Conservation (phyloP, 2,797 vertebrate genomes). For the Alfaro cultratus region DNA sequence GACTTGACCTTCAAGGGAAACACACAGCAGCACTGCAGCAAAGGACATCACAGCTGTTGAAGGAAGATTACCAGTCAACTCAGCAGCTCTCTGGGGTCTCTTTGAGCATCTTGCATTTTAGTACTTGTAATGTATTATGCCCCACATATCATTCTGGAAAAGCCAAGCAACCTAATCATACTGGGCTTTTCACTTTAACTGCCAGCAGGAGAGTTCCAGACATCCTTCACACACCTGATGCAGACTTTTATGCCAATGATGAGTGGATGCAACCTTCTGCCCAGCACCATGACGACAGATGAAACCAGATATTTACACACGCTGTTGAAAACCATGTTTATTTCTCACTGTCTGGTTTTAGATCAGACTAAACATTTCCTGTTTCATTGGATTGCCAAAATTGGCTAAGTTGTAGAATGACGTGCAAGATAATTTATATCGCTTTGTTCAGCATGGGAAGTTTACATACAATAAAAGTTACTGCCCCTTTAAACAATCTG, state of each 20-base stretch:
- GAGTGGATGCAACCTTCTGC: background rate
- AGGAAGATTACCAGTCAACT: background rate
- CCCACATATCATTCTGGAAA: slow-evolving; percentile 32
- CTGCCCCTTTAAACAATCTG: background rate
- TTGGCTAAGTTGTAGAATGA: background rate
- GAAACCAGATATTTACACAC: background rate
- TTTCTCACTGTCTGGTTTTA: background rate
- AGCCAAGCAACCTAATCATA: slow-evolving; percentile 39
- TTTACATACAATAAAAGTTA: background rate
- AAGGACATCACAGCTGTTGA: slow-evolving; percentile 27
- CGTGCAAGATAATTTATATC: background rate
- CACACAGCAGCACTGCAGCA: slow-evolving; percentile 9
- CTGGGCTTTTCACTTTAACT: slow-evolving; percentile 14
- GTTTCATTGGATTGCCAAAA: background rate
- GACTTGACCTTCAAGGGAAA: slow-evolving; percentile 54
- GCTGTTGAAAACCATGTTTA: background rate
- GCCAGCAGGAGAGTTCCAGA: slow-evolving; percentile 12
- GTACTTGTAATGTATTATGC: slow-evolving; percentile 17
- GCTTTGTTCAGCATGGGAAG: background rate
- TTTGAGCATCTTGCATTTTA: slow-evolving; percentile 13
- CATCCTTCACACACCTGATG: slow-evolving; percentile 37
- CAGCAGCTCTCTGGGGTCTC: slow-evolving; percentile 11
- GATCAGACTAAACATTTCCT: background rate
- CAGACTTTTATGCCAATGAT: slow-evolving; percentile 7
- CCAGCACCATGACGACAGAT: background rate